Percentiles rank a stretch among this genome's conserved stretches.
These are phyloP conservation scores for Nanorana parkeri DNA, from an alignment of 2,113 vertebrate genomes.

Conservation along the genomic window DNA sequence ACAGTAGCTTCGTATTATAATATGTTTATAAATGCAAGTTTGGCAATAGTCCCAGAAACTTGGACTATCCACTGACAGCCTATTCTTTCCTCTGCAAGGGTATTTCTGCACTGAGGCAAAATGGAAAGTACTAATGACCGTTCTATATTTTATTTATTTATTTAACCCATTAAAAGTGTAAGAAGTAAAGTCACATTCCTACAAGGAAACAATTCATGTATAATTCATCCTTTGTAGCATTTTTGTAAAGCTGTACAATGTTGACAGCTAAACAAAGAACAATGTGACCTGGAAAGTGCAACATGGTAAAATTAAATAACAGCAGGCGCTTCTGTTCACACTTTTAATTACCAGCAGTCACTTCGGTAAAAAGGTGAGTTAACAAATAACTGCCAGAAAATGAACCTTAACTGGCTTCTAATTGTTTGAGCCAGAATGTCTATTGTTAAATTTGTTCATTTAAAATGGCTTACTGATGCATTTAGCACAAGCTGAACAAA, in stretches of 20 bases:
- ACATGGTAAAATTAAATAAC: slow-evolving; percentile 50
- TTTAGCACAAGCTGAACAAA: slow-evolving; percentile 54
- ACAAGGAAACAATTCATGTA: slow-evolving; percentile 26
- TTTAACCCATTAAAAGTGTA: slow-evolving; percentile 25
- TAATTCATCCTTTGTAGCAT: slow-evolving; percentile 38
- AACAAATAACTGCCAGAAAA: slow-evolving; percentile 53
- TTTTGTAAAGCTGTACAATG: slow-evolving; percentile 12
- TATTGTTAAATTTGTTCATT: slow-evolving; percentile 55
- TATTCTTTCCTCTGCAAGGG: not conserved
- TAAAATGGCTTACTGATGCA: slow-evolving; percentile 54
- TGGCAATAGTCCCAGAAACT: not conserved
- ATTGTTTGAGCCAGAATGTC: slow-evolving; percentile 46
- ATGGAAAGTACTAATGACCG: slow-evolving; percentile 3
- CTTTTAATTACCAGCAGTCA: slow-evolving; percentile 55
- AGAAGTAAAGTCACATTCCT: slow-evolving; percentile 19
- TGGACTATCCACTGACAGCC: not conserved
- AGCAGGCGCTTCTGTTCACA: slow-evolving; percentile 45
- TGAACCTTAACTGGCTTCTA: slow-evolving; percentile 48
- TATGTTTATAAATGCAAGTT: not conserved
- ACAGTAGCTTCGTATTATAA: not conserved
- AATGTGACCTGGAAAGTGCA: slow-evolving; percentile 42
- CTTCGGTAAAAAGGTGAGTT: slow-evolving; percentile 53
- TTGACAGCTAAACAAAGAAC: slow-evolving; percentile 47
- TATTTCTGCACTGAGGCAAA: not conserved
- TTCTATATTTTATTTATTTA: slow-evolving; percentile 39